Percentiles rank a stretch among this genome's conserved stretches.
phyloP scores from a whole-genome alignment of 2,888 invertebrate genomes.

The Coelogynopora nodosa region DNA sequence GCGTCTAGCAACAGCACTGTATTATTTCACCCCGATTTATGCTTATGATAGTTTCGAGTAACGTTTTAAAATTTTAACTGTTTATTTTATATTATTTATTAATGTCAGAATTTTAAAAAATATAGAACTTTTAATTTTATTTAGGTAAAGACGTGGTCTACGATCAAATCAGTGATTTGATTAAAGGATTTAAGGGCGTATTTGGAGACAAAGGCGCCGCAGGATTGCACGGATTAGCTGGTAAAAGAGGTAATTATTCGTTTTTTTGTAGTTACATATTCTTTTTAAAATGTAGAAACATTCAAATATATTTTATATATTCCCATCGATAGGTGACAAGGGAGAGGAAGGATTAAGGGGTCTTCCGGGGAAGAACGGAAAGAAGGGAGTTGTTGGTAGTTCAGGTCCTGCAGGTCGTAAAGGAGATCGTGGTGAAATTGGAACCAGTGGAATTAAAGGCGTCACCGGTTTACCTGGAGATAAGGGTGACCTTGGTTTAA shows the following conservation, averaged over 20 bases:
- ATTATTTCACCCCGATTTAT: too few relatives aligned
- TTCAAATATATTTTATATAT: not conserved
- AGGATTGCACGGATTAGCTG: not conserved
- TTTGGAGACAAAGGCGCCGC: not conserved
- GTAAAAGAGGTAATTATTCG: not conserved
- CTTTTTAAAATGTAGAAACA: not conserved
- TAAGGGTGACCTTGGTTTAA: slow-evolving; percentile 29
- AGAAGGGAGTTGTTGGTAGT: not conserved
- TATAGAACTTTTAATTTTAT: too few relatives aligned
- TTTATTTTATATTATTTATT: too few relatives aligned
- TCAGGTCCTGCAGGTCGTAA: slow-evolving; percentile 27
- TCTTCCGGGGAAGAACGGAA: slow-evolving; percentile 16
- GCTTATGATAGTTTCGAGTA: too few relatives aligned
- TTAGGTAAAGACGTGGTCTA: not conserved
- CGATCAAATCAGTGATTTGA: not conserved
- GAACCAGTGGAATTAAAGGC: not conserved
- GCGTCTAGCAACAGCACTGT: too few relatives aligned
- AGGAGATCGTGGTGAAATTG: slow-evolving; percentile 33
- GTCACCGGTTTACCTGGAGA: slow-evolving; percentile 34
- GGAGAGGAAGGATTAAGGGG: not conserved
- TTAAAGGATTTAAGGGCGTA: not conserved
- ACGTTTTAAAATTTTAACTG: too few relatives aligned
- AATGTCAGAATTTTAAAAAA: too few relatives aligned
- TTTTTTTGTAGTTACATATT: not conserved
- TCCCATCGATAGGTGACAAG: not conserved